Evolutionary conservation across 2,888 invertebrate genomes (phyloP).

Genomic region (Automeris io): DNA sequence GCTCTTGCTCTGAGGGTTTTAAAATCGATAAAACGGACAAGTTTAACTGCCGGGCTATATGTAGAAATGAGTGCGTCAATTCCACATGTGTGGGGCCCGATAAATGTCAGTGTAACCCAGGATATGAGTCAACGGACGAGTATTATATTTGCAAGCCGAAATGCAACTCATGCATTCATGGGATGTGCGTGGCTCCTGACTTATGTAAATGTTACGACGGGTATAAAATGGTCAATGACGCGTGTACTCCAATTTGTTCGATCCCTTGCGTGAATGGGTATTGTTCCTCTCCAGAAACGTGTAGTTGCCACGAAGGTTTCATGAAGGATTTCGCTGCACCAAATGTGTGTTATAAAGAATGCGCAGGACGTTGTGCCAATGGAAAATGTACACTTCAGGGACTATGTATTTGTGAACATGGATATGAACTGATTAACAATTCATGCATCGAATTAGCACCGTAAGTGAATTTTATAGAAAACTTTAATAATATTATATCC

Average conservation of each 20-base stretch:
- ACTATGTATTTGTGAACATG: no score
- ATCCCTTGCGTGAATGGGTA: constrained; percentile 24
- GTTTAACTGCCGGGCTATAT: constrained; percentile 17
- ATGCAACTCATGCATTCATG: constrained; percentile 23
- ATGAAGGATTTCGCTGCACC: constrained; percentile 16
- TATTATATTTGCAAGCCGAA: constrained; percentile 12
- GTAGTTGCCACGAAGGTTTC: constrained; percentile 27
- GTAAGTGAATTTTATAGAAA: no score
- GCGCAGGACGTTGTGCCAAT: no score
- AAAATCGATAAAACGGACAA: constrained; percentile 1
- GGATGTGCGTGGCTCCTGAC: constrained; percentile 44
- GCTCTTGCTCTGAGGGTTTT: constrained; percentile 58
- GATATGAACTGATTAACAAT: no score
- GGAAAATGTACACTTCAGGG: no score
- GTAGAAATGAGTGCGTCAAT: constrained; percentile 18
- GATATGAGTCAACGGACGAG: constrained; percentile 23
- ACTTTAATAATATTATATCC: no score
- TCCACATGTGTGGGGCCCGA: constrained; percentile 39
- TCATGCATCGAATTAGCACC: no score
- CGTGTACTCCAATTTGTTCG: constrained; percentile 15
- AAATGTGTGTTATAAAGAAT: no score
- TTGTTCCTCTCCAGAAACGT: constrained; percentile 47
- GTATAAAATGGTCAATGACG: constrained; percentile 17
- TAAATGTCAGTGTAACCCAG: constrained; percentile 58
- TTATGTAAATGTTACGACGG: constrained; percentile 61